A percentile compares a stretch with the other conserved stretches of the same genome.
These are phyloP conservation scores for Pollicipes pollicipes DNA, from an alignment of 1,140 invertebrate genomes.

Conservation along the genomic window DNA sequence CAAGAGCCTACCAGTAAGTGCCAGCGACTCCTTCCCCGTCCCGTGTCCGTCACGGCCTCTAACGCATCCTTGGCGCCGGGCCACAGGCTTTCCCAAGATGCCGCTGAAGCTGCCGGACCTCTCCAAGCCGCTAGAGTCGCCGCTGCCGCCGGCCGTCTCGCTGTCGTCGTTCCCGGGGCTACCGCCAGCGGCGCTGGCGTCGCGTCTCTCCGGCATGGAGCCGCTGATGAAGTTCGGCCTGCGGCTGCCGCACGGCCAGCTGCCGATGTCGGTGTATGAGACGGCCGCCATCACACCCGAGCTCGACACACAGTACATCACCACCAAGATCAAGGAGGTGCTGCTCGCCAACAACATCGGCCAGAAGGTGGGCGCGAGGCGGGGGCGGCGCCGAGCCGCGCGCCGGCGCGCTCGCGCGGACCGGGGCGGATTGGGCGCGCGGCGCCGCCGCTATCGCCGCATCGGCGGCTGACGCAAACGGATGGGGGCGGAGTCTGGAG, in stretches of 20 bases:
- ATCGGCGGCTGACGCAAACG: too few species aligned
- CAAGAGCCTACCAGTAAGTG: too few species aligned
- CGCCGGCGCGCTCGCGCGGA: too few species aligned
- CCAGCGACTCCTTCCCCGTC: too few species aligned
- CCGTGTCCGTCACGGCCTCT: too few species aligned
- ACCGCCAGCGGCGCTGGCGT: conserved; percentile 5
- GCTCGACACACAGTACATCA: conserved; percentile 87
- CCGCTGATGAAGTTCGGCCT: background rate
- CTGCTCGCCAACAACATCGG: conserved; percentile 91
- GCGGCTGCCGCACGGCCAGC: conserved; percentile 5
- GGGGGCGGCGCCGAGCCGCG: too few species aligned
- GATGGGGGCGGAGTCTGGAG: background rate
- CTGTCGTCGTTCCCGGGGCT: conserved; percentile 1
- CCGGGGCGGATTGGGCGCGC: too few species aligned
- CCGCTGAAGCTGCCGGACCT: conserved; percentile 16
- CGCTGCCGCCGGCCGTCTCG: background rate
- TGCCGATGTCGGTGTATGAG: conserved; percentile 51
- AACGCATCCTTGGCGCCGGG: too few species aligned
- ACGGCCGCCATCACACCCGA: conserved; percentile 92
- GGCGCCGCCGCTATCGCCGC: too few species aligned
- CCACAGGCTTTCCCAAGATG: background rate
- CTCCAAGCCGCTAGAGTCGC: conserved; percentile 17
- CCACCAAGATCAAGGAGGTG: conserved; percentile 92
- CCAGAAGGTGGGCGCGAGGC: conserved; percentile 48
- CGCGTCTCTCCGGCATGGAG: background rate